Percentiles rank a stretch among this genome's conserved stretches.
Conservation (phyloP, 2,797 vertebrate species). For the Bovichtus diacanthus region DNA sequence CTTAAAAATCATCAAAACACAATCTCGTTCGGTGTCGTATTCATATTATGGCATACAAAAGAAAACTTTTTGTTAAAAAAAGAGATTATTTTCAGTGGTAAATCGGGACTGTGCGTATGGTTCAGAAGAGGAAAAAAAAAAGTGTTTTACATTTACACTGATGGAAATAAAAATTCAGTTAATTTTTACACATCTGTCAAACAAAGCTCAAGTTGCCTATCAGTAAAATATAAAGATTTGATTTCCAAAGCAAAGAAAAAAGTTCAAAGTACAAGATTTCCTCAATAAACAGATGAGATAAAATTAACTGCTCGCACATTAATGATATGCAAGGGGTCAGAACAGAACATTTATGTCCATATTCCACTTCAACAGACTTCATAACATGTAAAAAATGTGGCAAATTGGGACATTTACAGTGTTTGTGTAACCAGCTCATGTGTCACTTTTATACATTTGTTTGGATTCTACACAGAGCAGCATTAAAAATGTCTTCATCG, state of each 20-base stretch:
- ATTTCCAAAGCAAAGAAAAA: slow-evolving; percentile 4
- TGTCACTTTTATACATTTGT: background rate
- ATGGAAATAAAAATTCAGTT: slow-evolving; percentile 18
- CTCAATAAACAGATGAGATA: slow-evolving; percentile 8
- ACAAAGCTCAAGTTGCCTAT: slow-evolving; percentile 8
- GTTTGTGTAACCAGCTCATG: slow-evolving; percentile 21
- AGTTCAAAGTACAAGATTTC: background rate
- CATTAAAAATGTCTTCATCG: background rate
- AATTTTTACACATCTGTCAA: background rate
- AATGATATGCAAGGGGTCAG: slow-evolving; percentile 11
- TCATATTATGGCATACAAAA: slow-evolving; percentile 73
- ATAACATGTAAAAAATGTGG: background rate
- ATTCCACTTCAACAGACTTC: background rate
- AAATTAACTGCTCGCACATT: slow-evolving; percentile 31
- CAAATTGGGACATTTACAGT: slow-evolving; percentile 24
- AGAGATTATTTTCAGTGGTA: slow-evolving; percentile 75
- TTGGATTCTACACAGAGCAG: slow-evolving; percentile 1
- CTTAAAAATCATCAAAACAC: slow-evolving; percentile 92
- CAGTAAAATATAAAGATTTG: background rate
- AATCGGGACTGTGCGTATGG: slow-evolving; percentile 75
- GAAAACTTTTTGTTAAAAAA: slow-evolving; percentile 15
- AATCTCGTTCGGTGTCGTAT: slow-evolving; percentile 84
- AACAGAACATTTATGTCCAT: background rate
- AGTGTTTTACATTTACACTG: slow-evolving; percentile 39
- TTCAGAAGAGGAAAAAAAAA: slow-evolving; percentile 14